Evolutionary conservation across 1,140 invertebrate species (phyloP).

Genomic region (Drosophila lacteicornis): DNA sequence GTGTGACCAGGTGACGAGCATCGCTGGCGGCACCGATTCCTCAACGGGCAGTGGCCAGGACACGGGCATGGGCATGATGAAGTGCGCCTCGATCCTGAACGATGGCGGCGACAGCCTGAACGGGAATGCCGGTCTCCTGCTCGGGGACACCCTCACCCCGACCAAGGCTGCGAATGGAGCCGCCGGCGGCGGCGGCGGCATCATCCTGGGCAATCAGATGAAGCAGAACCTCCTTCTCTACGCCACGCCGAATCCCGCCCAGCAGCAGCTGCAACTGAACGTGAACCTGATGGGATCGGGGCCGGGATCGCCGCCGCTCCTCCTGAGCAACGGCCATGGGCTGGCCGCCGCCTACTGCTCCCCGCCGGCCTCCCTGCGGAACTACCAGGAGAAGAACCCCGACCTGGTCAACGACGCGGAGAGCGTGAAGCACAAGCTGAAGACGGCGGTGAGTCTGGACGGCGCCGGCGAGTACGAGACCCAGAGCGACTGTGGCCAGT

Average conservation of each 20-base stretch:
- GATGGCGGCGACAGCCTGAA: conserved; percentile 71
- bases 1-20: conserved; percentile 74
- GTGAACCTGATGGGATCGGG: conserved; percentile 69
- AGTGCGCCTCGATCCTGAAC: conserved; percentile 80
- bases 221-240: conserved; percentile 81
- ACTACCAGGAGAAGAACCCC: conserved; percentile 89
- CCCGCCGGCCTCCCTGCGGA: conserved; percentile 84
- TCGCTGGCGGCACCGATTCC: conserved; percentile 61
- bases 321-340: conserved; percentile 61
- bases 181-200: conserved; percentile 52
- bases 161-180: conserved; percentile 67
- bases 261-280: conserved; percentile 71
- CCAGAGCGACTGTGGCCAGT: conserved; percentile 81
- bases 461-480: conserved; percentile 75
- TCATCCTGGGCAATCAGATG: conserved; percentile 80
- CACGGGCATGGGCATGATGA: conserved; percentile 77
- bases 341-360: conserved; percentile 74
- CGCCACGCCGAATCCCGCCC: conserved; percentile 56
- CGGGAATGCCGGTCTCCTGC: conserved; percentile 58
- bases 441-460: conserved; percentile 86
- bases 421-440: conserved; percentile 88
- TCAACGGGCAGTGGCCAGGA: conserved; percentile 77
- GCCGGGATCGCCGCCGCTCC: conserved; percentile 59
- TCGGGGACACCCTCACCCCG: conserved; percentile 70
- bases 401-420: conserved; percentile 91